Percentiles rank a stretch among this genome's conserved stretches.
These are phyloP conservation scores for Drosophila fuyamai DNA, from an alignment of 1,140 invertebrate species.

Conservation along the genomic window DNA sequence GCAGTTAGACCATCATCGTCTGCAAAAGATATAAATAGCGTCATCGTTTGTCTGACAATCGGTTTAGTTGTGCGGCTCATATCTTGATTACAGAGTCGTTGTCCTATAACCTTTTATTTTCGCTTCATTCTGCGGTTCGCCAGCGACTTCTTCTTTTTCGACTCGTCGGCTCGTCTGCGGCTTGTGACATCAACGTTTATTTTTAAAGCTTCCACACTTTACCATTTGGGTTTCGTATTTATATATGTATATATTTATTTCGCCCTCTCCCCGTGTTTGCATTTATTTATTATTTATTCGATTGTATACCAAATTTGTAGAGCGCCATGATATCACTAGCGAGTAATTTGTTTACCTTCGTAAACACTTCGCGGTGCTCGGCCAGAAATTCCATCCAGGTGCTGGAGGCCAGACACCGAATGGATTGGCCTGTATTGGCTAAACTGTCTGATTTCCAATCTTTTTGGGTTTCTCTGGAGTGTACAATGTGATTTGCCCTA, in stretches of 20 bases:
- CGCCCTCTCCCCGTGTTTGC: slow-evolving; percentile 56
- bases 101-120: slow-evolving; percentile 79
- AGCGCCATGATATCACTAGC: slow-evolving; percentile 73
- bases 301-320: slow-evolving; percentile 69
- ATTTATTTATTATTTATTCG: slow-evolving; percentile 66
- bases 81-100: slow-evolving; percentile 65
- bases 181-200: slow-evolving; percentile 81
- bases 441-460: slow-evolving; percentile 43
- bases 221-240: slow-evolving; percentile 30
- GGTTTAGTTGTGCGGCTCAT: slow-evolving; percentile 19
- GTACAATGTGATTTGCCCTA: slow-evolving; percentile 47
- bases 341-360: slow-evolving; percentile 66
- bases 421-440: slow-evolving; percentile 26
- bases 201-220: slow-evolving; percentile 71
- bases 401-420: neutral
- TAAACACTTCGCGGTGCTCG: slow-evolving; percentile 19
- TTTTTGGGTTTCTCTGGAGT: slow-evolving; percentile 29
- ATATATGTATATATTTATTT: slow-evolving; percentile 52
- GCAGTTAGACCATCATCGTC: slow-evolving; percentile 36
- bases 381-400: slow-evolving; percentile 12
- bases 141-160: slow-evolving; percentile 17
- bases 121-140: slow-evolving; percentile 33
- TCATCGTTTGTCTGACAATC: slow-evolving; percentile 40
- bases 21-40: slow-evolving; percentile 40
- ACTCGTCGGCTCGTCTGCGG: slow-evolving; percentile 7